Evolutionary conservation across 2,113 vertebrate species (phyloP), one percentile per base, ranked within the genome.

Genomic region (Phylloscopus whistleri): DNA sequence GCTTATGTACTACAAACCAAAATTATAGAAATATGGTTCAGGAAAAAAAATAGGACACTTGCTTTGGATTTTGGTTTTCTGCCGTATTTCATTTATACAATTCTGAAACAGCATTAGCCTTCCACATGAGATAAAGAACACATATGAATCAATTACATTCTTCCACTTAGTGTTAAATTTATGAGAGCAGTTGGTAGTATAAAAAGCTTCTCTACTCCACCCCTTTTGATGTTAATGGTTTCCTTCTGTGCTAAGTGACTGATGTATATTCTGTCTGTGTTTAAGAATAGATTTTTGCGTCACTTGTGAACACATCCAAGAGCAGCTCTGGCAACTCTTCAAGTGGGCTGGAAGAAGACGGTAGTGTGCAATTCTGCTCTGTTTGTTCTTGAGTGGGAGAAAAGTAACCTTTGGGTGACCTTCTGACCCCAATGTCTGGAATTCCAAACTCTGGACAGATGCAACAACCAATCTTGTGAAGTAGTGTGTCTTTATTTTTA

Each of bases 171-270:
- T 81, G 48, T 96, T 96, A 94, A 93, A 97, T 97, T 98, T 97
- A 97, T 95, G 97, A 88, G 56, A 95, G 81, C 79, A 90, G 83
- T 58, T 94, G 96, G 95, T 93, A 97, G 92, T 91, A 96, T 87
- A 96, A 97, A 90, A 85, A 96, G 86, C 87, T 95, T 94, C 92
- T 87, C 81, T 89, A 85, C 89, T 95, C 96, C 90, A 92, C 96
- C 96, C 90, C 97, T 95, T 97, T 95, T 93, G 95, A 98, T 97
- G 86, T 93, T 98, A 98, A 98, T 98, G 87, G 96, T 87, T 98
- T 98, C 98, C 98, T 98, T 98, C 98, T 98, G 98, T 94, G 95
- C 94, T 96, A 85, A 95, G 97, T 97, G 97, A 98, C 97, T 97
- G 93, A 97, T 98, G 98, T 95, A 96, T 96, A 97, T 88, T 97